phyloP scores from a whole-genome alignment of 2,888 invertebrate genomes.

The Cephus nigrinus region DNA sequence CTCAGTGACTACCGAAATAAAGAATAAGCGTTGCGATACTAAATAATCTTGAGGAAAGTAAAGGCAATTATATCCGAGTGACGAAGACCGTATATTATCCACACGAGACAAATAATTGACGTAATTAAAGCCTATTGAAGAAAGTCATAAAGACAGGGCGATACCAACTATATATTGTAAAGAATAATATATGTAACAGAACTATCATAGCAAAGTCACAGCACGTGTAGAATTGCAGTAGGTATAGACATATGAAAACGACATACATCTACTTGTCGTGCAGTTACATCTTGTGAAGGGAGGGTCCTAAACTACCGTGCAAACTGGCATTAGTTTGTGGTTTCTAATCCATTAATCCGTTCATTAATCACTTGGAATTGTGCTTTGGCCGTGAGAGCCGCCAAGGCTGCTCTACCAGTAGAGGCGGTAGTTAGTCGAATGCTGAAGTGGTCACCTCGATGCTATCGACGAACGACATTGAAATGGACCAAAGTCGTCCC shows the following conservation, averaged over 20 bases:
- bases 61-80: background rate
- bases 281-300: background rate
- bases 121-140: background rate
- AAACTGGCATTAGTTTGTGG: slow-evolving; percentile 54
- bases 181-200: background rate
- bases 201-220: background rate
- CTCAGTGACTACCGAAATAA: background rate
- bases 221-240: background rate
- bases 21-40: background rate
- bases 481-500: slow-evolving; percentile 30
- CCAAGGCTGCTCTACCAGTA: slow-evolving; percentile 4
- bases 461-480: slow-evolving; percentile 7
- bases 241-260: background rate
- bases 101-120: background rate
- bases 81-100: background rate
- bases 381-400: slow-evolving; percentile 1
- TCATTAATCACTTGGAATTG: slow-evolving; percentile 46
- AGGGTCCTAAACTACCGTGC: slow-evolving; percentile 25
- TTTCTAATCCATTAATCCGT: slow-evolving; percentile 56
- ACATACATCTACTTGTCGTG: background rate
- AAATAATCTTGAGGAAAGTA: background rate
- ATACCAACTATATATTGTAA: background rate
- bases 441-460: slow-evolving; percentile 7
- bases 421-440: background rate
- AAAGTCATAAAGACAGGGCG: background rate